Evolutionary conservation across 1,140 invertebrate species (phyloP), one percentile per base, ranked within the genome.

Genomic region (Brachionus koreanus): DNA sequence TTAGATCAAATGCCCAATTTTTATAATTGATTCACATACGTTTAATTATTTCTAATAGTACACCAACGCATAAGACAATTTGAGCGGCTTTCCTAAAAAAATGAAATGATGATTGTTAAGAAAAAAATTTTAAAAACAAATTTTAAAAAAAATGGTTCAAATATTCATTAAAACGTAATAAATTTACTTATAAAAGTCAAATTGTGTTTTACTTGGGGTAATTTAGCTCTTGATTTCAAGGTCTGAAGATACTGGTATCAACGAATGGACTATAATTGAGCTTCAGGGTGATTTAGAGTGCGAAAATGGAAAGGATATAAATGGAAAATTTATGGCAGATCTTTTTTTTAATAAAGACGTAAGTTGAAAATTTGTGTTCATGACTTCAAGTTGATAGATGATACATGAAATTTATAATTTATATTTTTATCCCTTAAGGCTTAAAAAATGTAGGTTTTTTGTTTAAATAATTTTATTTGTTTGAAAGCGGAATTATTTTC

Each of bases 231-330:
- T 3, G 2, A 39, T 37, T 61, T 3, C 9, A 37, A 61, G 33
- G 23, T 42, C 33, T 1, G 16, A 39, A 61, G 76, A 57, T 25
- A 35, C 25, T 0, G 49, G 13, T 0, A 25, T 74, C 29, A 79
- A 37, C 49, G 92, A 93, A 85, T 95, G 93, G 93, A 92, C 92
- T 0, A 92, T 95, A 49, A 89, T 96, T 35, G 94, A 96, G 86
- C 86, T 96, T 0, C 94, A 96, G 86, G 94, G 94, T 5, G 93
- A 94, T 84, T 86, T 96, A 10, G 92, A 93, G 87, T 91, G 91
- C 29, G 90, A 91, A 39, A 88, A 91, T 10, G 88, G 90, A 49
- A 86, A 86, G 23, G 85, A 87, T 10, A 86, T 91, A 49, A 87
- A 91, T 49, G 90, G 91, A 13, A 91, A 92, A 84, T 92, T 93